A percentile compares a stretch with the other conserved stretches of the same genome.
Conservation (phyloP, 2,113 vertebrate genomes). For the Tragelaphus buxtoni region DNA sequence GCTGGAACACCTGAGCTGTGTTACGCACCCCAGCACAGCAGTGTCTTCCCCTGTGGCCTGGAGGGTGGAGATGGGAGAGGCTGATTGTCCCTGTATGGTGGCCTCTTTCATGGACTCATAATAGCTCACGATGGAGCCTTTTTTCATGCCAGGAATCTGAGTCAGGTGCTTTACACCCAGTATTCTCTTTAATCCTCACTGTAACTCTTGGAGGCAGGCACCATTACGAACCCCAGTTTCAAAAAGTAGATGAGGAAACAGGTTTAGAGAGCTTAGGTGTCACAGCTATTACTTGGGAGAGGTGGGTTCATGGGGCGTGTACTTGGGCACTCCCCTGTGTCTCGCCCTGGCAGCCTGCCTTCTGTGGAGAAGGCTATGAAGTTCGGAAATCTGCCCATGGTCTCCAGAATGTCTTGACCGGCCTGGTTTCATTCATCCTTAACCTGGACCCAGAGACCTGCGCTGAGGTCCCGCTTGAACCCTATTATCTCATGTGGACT, state of each 20-base stretch:
- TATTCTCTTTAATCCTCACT: neutral
- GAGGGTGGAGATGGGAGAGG: neutral
- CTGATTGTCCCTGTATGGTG: neutral
- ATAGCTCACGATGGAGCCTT: neutral
- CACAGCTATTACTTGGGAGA: neutral
- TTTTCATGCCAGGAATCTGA: neutral
- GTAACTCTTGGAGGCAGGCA: neutral
- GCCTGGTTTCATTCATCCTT: neutral
- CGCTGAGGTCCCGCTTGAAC: rapidly evolving
- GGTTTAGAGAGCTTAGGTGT: neutral
- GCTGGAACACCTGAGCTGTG: neutral
- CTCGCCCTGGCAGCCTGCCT: rapidly evolving
- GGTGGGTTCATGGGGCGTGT: neutral
- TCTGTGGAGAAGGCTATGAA: neutral
- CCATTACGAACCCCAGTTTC: neutral
- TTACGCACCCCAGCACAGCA: neutral
- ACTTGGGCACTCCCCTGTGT: neutral
- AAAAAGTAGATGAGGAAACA: neutral
- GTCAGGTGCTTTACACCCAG: neutral
- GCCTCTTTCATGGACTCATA: slow-evolving; percentile 24
- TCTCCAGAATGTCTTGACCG: neutral
- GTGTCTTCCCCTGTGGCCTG: neutral
- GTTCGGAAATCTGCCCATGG: neutral
- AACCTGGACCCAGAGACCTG: neutral
- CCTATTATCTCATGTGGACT: rapidly evolving